A percentile compares a stretch with the other conserved stretches of the same genome.
Conservation (phyloP, 1,140 invertebrate species). For the Polyergus mexicanus region DNA sequence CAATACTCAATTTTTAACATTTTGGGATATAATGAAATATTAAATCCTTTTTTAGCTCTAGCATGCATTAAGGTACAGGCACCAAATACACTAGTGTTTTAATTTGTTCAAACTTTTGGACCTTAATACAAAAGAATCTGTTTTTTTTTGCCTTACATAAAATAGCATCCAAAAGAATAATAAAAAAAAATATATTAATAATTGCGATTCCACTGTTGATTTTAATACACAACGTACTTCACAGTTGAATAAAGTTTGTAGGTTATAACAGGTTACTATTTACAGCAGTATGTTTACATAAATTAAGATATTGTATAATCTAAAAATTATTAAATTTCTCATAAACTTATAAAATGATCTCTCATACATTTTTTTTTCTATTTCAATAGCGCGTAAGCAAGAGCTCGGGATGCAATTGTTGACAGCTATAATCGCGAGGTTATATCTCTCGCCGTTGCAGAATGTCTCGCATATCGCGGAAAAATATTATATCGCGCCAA, state of each 20-base stretch:
- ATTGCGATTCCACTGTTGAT: background rate
- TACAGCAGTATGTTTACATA: background rate
- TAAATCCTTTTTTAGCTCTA: too few relatives aligned
- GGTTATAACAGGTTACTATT: slow-evolving; percentile 10
- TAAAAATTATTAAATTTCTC: too few relatives aligned
- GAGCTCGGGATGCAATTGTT: background rate
- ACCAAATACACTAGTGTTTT: too few relatives aligned
- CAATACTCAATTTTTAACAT: too few relatives aligned
- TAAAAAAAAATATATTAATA: too few relatives aligned
- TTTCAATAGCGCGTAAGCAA: background rate
- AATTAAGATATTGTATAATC: background rate
- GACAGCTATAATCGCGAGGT: slow-evolving; percentile 10
- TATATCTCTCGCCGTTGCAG: background rate
- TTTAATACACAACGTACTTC: background rate
- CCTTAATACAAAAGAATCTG: too few relatives aligned
- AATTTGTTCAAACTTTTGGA: too few relatives aligned
- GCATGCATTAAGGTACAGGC: too few relatives aligned
- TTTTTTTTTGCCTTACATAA: too few relatives aligned
- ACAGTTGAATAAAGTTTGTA: background rate
- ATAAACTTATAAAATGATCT: background rate
- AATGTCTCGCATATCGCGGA: slow-evolving; percentile 14
- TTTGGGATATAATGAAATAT: too few relatives aligned
- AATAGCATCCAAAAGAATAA: too few relatives aligned
- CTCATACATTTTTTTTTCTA: background rate
- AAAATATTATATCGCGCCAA: slow-evolving; percentile 71